phyloP scores from a whole-genome alignment of 1,140 invertebrate genomes.

The Ditylenchus dipsaci region DNA sequence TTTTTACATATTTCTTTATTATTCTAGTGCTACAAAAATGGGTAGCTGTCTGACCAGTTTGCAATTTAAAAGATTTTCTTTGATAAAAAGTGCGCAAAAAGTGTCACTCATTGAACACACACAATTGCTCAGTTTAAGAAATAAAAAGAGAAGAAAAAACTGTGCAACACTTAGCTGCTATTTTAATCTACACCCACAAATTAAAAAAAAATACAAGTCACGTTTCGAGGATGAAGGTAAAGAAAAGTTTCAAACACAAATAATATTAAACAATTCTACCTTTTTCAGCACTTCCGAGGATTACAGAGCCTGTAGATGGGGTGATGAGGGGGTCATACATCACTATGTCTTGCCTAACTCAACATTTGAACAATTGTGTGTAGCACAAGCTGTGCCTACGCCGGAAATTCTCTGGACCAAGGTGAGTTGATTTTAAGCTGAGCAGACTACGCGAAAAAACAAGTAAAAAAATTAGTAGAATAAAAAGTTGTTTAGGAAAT shows the following conservation, averaged over 20 bases:
- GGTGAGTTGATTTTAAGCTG: slow-evolving; percentile 18
- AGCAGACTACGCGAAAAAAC: too few relatives aligned
- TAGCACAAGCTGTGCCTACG: slow-evolving; percentile 33
- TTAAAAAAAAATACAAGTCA: too few relatives aligned
- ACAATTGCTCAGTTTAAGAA: neutral
- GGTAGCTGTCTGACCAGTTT: neutral
- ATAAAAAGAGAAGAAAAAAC: too few relatives aligned
- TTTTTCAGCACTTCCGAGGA: slow-evolving; percentile 40
- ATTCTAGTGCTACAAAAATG: neutral
- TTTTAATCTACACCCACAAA: too few relatives aligned
- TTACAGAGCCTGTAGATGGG: slow-evolving; percentile 22
- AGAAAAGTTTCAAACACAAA: too few relatives aligned
- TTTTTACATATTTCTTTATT: too few relatives aligned
- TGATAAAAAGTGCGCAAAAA: neutral
- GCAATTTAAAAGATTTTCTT: neutral
- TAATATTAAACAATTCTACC: neutral
- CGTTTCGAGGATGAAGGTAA: too few relatives aligned
- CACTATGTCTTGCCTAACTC: slow-evolving; percentile 27
- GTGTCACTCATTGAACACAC: neutral
- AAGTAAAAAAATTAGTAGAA: too few relatives aligned
- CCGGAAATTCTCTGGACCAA: slow-evolving; percentile 47
- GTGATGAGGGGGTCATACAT: neutral
- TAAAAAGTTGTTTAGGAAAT: too few relatives aligned
- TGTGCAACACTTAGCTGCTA: too few relatives aligned
- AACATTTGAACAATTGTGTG: slow-evolving; percentile 30